Percentiles rank a stretch among this genome's conserved stretches.
These are phyloP conservation scores for Danio tinwini DNA, from an alignment of 2,797 vertebrate species.

Conservation along the genomic window DNA sequence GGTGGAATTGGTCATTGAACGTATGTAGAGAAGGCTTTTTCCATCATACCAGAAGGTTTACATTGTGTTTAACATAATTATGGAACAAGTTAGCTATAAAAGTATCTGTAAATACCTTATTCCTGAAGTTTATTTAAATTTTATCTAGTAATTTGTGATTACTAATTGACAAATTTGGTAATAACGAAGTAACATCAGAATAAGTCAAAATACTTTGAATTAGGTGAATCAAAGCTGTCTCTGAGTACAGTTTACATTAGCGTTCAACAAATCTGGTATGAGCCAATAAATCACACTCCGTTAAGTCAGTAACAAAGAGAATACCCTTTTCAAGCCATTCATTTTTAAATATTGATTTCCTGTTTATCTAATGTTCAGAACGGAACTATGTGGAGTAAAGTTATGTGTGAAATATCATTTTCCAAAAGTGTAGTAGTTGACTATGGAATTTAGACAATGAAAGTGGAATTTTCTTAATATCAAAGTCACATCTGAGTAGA, in stretches of 20 bases:
- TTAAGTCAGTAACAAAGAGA: neutral
- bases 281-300: neutral
- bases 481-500: neutral
- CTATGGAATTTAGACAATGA: conserved; percentile 5
- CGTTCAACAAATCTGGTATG: neutral
- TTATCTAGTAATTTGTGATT: no score
- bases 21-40: neutral
- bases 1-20: neutral
- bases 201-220: neutral
- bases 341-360: neutral
- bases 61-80: neutral
- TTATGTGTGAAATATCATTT: conserved; percentile 17
- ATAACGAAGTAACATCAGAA: neutral
- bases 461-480: neutral
- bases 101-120: no score
- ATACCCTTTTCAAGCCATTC: neutral
- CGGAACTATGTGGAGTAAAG: neutral
- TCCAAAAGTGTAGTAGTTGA: neutral
- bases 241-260: neutral
- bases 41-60: neutral
- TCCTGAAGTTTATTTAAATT: no score
- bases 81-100: no score
- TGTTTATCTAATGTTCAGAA: neutral
- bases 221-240: neutral
- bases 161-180: neutral